phyloP scores from a whole-genome alignment of 2,797 vertebrate species.

The Megaceryle alcyon region DNA sequence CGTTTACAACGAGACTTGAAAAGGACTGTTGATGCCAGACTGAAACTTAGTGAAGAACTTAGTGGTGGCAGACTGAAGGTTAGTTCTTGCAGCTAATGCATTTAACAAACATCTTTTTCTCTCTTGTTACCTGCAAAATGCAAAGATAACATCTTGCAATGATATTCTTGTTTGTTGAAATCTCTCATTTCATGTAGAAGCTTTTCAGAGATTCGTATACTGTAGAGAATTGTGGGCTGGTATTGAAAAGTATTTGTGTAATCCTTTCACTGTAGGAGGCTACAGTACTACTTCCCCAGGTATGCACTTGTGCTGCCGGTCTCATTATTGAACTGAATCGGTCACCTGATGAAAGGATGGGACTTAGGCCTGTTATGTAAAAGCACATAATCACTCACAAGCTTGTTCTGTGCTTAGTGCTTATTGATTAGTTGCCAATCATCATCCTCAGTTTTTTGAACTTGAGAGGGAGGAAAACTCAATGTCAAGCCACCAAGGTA shows the following conservation, averaged over 20 bases:
- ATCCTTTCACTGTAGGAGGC: neutral
- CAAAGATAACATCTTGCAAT: neutral
- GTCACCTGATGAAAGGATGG: neutral
- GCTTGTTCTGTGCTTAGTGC: neutral
- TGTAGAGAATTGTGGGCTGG: neutral
- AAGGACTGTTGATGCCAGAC: conserved; percentile 93
- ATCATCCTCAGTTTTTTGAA: neutral
- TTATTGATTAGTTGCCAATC: neutral
- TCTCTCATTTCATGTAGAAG: neutral
- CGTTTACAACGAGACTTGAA: conserved; percentile 97
- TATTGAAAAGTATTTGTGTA: neutral
- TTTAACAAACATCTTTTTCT: neutral
- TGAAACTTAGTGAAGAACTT: conserved; percentile 96
- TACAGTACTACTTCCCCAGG: neutral
- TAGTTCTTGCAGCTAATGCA: neutral
- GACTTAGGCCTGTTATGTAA: rapidly evolving
- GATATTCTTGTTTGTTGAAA: neutral
- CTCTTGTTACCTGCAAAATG: neutral
- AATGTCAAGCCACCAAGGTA: neutral
- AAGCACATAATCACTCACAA: neutral
- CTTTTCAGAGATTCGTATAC: neutral
- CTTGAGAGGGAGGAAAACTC: neutral
- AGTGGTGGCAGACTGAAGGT: conserved; percentile 98
- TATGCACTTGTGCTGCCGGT: neutral
- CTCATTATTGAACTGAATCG: neutral